phyloP scores from a whole-genome alignment of 2,888 invertebrate genomes.

The Rotaria socialis region DNA sequence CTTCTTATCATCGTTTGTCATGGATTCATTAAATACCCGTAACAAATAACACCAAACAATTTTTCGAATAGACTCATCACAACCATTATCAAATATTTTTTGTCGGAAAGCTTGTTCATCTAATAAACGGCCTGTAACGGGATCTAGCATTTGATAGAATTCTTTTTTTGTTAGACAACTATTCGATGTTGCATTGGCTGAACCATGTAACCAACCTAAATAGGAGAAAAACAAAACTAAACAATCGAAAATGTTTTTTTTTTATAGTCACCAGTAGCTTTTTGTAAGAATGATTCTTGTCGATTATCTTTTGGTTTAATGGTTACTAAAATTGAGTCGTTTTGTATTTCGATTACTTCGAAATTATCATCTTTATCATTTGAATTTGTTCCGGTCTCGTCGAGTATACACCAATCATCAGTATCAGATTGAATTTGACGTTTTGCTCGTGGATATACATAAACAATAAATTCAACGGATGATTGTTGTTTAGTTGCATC shows the following conservation, averaged over 20 bases:
- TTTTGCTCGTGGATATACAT: neutral
- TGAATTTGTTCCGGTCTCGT: neutral
- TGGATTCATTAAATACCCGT: slow-evolving; percentile 71
- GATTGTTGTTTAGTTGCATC: neutral
- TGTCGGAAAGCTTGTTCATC: slow-evolving; percentile 40
- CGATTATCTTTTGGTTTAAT: neutral
- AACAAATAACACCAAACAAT: slow-evolving; percentile 92
- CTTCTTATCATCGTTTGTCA: slow-evolving; percentile 64
- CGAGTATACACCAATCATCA: neutral
- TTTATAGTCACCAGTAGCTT: neutral
- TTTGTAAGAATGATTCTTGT: slow-evolving; percentile 14
- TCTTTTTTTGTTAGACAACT: slow-evolving; percentile 8
- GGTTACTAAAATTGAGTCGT: neutral
- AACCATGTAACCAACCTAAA: slow-evolving; percentile 24
- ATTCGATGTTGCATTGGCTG: neutral
- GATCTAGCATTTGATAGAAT: slow-evolving; percentile 1
- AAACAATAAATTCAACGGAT: neutral
- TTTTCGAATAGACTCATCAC: slow-evolving; percentile 78
- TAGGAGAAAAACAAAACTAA: no score
- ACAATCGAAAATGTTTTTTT: neutral
- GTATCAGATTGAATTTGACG: neutral
- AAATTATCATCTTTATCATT: neutral
- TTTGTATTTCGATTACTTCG: neutral
- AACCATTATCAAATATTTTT: slow-evolving; percentile 63
- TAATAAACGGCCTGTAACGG: slow-evolving; percentile 35